Percentiles rank a stretch among this genome's conserved stretches.
Evolutionary conservation across 2,113 vertebrate species (phyloP).

Genomic region (Thermophis baileyi): DNA sequence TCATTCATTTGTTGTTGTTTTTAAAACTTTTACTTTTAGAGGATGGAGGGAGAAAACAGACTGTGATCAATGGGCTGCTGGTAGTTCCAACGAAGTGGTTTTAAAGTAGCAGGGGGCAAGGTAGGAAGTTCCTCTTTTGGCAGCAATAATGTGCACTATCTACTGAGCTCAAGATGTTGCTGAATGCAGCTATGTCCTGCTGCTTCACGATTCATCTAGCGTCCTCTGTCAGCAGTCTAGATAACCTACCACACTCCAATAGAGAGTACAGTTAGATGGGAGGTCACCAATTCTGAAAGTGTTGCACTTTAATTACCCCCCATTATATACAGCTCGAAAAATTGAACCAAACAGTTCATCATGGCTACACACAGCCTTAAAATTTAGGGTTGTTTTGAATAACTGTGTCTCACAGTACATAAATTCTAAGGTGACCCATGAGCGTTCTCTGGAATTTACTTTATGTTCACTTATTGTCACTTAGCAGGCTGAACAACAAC

Average conservation of each 20-base stretch:
- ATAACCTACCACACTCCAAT: neutral
- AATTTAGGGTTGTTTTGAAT: slow-evolving; percentile 26
- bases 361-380: neutral
- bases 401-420: slow-evolving; percentile 34
- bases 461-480: slow-evolving; percentile 62
- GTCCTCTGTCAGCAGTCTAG: neutral
- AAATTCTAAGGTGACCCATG: slow-evolving; percentile 66
- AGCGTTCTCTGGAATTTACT: slow-evolving; percentile 61
- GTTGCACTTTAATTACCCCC: accelerated
- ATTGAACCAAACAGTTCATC: accelerated
- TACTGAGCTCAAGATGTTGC: accelerated
- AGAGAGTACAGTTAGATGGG: neutral
- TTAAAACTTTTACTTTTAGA: neutral
- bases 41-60: neutral
- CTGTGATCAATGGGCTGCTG: neutral
- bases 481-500: slow-evolving; percentile 64
- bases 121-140: neutral
- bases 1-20: neutral
- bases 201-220: neutral
- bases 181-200: neutral
- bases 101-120: neutral
- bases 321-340: neutral
- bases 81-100: neutral
- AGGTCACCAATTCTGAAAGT: neutral
- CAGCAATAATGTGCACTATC: accelerated